A percentile compares a stretch with the other conserved stretches of the same genome.
Conservation (phyloP, 2,113 vertebrate genomes). For the Microtus montanus region DNA sequence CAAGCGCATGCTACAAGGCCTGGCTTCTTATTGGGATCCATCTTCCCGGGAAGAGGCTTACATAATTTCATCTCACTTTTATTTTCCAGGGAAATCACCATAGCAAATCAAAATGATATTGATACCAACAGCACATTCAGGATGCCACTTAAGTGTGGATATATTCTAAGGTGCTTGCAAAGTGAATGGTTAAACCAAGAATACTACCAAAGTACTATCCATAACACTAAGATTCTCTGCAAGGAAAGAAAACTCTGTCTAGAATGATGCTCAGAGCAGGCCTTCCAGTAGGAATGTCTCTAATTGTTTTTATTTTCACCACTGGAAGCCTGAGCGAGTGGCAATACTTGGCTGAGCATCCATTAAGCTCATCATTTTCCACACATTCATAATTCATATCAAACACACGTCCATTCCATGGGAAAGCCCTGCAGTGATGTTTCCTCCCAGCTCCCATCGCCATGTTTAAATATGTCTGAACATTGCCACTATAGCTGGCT, state of each 20-base stretch:
- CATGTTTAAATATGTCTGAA: constrained; percentile 47
- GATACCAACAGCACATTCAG: background rate
- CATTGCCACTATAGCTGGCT: constrained; percentile 45
- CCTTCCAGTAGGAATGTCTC: fast-evolving
- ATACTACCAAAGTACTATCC: background rate
- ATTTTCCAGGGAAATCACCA: background rate
- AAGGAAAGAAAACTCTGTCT: background rate
- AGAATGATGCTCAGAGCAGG: background rate
- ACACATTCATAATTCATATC: background rate
- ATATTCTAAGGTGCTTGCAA: background rate
- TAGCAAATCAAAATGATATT: background rate
- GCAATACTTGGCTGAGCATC: background rate
- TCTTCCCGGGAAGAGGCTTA: background rate
- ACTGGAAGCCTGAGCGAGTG: background rate
- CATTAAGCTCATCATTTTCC: background rate
- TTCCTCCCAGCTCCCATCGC: constrained; percentile 11
- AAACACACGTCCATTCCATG: background rate
- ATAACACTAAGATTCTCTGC: background rate
- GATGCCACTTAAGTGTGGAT: background rate
- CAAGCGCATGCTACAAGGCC: background rate
- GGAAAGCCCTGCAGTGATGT: background rate
- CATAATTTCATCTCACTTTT: background rate
- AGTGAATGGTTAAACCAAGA: background rate
- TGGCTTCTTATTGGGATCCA: background rate
- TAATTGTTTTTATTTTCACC: background rate